A percentile compares a stretch with the other conserved stretches of the same genome.
Evolutionary conservation across 2,888 invertebrate genomes (phyloP).

Genomic region (Agonopterix heracliana): DNA sequence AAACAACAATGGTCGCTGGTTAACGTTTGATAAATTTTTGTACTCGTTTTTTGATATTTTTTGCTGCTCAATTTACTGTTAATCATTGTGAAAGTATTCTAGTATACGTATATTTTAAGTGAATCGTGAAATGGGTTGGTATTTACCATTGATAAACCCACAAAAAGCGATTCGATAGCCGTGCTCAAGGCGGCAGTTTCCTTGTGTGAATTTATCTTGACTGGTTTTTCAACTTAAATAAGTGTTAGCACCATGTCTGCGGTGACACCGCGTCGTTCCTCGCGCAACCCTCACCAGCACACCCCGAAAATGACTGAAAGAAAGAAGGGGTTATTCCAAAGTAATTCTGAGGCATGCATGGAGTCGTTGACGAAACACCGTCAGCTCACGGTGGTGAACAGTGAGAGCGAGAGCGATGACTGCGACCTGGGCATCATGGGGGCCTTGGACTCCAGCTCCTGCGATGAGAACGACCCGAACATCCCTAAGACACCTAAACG

Average conservation of each 20-base stretch:
- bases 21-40: conserved; percentile 37
- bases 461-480: conserved; percentile 56
- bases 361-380: conserved; percentile 62
- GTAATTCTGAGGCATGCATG: conserved; percentile 32
- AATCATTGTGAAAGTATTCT: conserved; percentile 13
- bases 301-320: conserved; percentile 79
- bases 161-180: background rate
- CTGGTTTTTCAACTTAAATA: conserved; percentile 16
- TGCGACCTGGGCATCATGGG: conserved; percentile 77
- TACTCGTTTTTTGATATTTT: conserved; percentile 29
- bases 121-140: conserved; percentile 10
- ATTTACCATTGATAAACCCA: background rate
- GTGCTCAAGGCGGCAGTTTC: conserved; percentile 12
- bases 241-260: conserved; percentile 46
- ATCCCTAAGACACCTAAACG: conserved; percentile 55
- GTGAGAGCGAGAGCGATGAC: conserved; percentile 69
- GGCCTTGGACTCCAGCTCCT: conserved; percentile 69
- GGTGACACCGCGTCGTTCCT: conserved; percentile 57
- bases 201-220: conserved; percentile 22
- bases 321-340: conserved; percentile 79
- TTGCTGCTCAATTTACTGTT: conserved; percentile 15
- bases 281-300: conserved; percentile 51
- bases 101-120: conserved; percentile 2
- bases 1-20: conserved; percentile 63
- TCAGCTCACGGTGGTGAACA: conserved; percentile 58